Percentiles rank a stretch among this genome's conserved stretches.
phyloP scores from a whole-genome alignment of 2,888 invertebrate species.

The Ctenicera cuprea region DNA sequence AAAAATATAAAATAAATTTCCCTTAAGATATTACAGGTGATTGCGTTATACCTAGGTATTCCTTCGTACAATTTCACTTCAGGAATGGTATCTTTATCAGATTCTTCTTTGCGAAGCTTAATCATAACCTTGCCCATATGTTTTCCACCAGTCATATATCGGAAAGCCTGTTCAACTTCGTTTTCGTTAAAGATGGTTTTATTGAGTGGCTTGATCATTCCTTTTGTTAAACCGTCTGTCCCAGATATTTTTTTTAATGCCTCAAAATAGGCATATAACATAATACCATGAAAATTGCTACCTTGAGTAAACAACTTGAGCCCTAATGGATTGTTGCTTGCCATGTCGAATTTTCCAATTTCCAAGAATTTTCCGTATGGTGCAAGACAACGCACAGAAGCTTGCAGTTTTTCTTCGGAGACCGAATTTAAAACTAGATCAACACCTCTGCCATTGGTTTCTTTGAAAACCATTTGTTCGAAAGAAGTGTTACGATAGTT shows the following conservation, averaged over 20 bases:
- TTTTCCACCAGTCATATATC: constrained; percentile 81
- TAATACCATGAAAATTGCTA: constrained; percentile 85
- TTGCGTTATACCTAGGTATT: constrained; percentile 58
- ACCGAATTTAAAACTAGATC: constrained; percentile 94
- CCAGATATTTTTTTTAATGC: constrained; percentile 73
- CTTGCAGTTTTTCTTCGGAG: constrained; percentile 91
- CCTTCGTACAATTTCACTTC: constrained; percentile 50
- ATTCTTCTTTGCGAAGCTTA: constrained; percentile 67
- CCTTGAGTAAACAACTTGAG: constrained; percentile 83
- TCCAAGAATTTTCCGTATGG: constrained; percentile 83
- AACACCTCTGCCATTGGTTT: constrained; percentile 91
- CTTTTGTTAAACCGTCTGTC: constrained; percentile 77
- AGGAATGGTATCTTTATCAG: constrained; percentile 67
- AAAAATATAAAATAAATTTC: constrained; percentile 70
- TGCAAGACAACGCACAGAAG: constrained; percentile 79
- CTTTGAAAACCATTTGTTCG: constrained; percentile 86
- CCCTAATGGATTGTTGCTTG: constrained; percentile 78
- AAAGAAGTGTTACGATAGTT: constrained; percentile 92
- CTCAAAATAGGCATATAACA: constrained; percentile 81
- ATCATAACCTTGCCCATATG: too few species aligned
- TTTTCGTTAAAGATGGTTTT: constrained; percentile 78
- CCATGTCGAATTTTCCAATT: too few species aligned
- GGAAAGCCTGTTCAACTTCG: too few species aligned
- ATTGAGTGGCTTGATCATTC: constrained; percentile 82
- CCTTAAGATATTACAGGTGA: too few species aligned